Conservation (phyloP, 2,888 invertebrate genomes). For the Trachelus stipa region DNA sequence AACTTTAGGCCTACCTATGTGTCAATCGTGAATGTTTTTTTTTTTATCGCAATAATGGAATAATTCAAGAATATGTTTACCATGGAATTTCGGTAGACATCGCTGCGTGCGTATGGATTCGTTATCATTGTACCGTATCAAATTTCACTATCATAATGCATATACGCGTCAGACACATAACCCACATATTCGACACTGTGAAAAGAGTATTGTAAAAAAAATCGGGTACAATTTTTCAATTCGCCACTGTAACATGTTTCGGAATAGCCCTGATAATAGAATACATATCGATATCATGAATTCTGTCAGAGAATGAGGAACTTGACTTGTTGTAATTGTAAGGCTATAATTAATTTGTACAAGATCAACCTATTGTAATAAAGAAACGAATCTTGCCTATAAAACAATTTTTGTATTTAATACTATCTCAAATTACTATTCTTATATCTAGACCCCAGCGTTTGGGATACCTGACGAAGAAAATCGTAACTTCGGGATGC, state of each 20-base stretch:
- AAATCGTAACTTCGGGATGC: no score
- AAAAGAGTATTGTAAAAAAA: slow-evolving; percentile 25
- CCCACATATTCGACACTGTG: no score
- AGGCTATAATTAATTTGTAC: slow-evolving; percentile 65
- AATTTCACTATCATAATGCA: not conserved
- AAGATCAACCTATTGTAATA: slow-evolving; percentile 64
- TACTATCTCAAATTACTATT: no score
- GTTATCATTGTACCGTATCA: not conserved
- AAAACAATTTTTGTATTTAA: not conserved
- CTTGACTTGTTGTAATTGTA: slow-evolving; percentile 61
- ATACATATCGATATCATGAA: slow-evolving; percentile 51
- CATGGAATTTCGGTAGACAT: not conserved
- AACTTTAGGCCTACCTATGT: slow-evolving; percentile 28
- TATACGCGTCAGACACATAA: not conserved
- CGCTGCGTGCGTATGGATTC: no score
- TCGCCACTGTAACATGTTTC: slow-evolving; percentile 45
- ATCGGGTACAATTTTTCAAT: slow-evolving; percentile 55
- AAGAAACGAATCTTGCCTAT: slow-evolving; percentile 59
- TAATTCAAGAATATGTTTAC: not conserved
- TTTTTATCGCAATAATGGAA: not conserved
- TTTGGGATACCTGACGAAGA: no score
- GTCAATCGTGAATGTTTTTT: not conserved
- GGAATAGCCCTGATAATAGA: slow-evolving; percentile 57
- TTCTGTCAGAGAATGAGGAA: slow-evolving; percentile 38
- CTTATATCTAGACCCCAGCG: no score